Percentiles rank a stretch among this genome's conserved stretches.
Conservation (phyloP, 2,113 vertebrate genomes). For the Machaerirhynchus nigripectus region DNA sequence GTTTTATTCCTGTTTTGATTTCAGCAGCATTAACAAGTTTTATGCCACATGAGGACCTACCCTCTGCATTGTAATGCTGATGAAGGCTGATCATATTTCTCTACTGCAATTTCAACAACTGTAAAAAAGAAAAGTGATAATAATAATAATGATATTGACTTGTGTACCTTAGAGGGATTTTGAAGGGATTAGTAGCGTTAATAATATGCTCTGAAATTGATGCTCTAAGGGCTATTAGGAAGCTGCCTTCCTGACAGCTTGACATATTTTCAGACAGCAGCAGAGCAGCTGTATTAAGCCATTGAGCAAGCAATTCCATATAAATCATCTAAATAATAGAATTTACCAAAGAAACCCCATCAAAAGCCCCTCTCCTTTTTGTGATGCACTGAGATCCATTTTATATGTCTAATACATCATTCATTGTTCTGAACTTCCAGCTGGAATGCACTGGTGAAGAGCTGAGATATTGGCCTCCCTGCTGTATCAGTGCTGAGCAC, state of each 20-base stretch:
- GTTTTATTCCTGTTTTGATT: not conserved
- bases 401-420: not conserved
- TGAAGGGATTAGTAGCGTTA: not conserved
- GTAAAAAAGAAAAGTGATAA: not conserved
- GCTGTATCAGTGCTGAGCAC: not conserved
- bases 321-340: not conserved
- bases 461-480: not conserved
- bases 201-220: not conserved
- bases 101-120: not conserved
- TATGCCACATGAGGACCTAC: not conserved
- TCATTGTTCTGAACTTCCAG: not conserved
- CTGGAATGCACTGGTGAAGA: not conserved
- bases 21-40: not conserved
- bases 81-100: not conserved
- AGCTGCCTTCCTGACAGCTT: conserved; percentile 6
- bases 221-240: not conserved
- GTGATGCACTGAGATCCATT: not conserved
- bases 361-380: not conserved
- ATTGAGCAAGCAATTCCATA: not conserved
- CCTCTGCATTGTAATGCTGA: not conserved
- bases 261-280: not conserved
- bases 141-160: not conserved
- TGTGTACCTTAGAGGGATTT: not conserved
- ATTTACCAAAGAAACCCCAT: not conserved
- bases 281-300: not conserved